Evolutionary conservation across 2,888 invertebrate genomes (phyloP).

Genomic region (Auanema sp.): DNA sequence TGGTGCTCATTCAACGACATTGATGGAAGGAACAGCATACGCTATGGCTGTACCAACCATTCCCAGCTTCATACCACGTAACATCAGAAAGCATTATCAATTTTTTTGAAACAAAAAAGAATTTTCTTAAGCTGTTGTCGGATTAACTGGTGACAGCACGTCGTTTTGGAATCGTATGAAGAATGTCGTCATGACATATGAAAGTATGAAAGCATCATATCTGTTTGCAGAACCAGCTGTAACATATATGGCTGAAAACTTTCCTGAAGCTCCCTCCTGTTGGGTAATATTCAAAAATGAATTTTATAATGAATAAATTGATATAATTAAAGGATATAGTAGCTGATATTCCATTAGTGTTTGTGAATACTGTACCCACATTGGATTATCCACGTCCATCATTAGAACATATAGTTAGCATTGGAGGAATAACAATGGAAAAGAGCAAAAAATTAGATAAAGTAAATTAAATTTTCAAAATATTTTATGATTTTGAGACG

Average conservation of each 20-base stretch:
- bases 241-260: neutral
- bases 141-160: too few species aligned
- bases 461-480: neutral
- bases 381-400: constrained; percentile 20
- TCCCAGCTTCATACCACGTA: constrained; percentile 18
- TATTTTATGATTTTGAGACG: too few species aligned
- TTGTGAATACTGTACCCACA: constrained; percentile 18
- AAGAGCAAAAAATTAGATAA: constrained; percentile 11
- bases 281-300: neutral
- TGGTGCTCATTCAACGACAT: constrained; percentile 9
- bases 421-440: constrained; percentile 19
- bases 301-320: neutral
- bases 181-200: too few species aligned
- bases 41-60: constrained; percentile 15
- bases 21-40: constrained; percentile 19
- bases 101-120: too few species aligned
- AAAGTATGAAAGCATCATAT: too few species aligned
- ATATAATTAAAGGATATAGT: constrained; percentile 10
- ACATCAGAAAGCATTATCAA: too few species aligned
- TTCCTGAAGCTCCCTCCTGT: neutral
- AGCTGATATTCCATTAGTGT: constrained; percentile 13
- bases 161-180: too few species aligned
- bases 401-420: constrained; percentile 16
- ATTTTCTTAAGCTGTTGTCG: too few species aligned
- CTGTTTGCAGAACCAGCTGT: neutral